Conservation (phyloP, 2,888 invertebrate genomes). For the Baccha elongata region DNA sequence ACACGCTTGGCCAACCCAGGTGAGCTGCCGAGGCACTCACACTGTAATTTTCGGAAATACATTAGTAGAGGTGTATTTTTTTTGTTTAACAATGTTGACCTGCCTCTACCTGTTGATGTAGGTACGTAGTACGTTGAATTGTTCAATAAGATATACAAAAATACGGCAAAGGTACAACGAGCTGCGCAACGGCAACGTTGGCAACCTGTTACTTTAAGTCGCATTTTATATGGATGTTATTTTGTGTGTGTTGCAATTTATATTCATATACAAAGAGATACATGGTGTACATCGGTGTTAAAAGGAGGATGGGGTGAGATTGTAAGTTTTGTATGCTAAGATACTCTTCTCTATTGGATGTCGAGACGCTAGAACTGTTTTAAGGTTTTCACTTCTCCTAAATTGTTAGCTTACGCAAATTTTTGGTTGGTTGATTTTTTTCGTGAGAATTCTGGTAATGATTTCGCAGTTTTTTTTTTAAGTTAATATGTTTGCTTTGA, state of each 20-base stretch:
- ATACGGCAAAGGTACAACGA: neutral
- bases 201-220: constrained; percentile 42
- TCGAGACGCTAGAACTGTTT: constrained; percentile 33
- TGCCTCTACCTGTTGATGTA: constrained; percentile 64
- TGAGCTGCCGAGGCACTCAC: constrained; percentile 38
- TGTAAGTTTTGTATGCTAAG: constrained; percentile 16
- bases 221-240: neutral
- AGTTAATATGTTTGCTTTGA: too few species aligned
- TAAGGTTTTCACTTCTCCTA: constrained; percentile 34
- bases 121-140: too few species aligned
- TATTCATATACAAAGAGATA: neutral
- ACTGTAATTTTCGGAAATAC: neutral
- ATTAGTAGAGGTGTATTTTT: neutral
- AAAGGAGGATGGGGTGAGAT: constrained; percentile 32
- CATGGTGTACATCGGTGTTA: constrained; percentile 31
- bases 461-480: too few species aligned
- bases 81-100: constrained; percentile 25
- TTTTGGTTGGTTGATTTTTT: constrained; percentile 68
- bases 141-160: neutral
- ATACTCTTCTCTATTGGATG: constrained; percentile 59
- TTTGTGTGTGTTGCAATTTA: constrained; percentile 31
- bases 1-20: constrained; percentile 72
- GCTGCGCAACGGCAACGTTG: constrained; percentile 35
- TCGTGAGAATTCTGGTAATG: too few species aligned
- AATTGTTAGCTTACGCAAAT: constrained; percentile 56